phyloP scores from a whole-genome alignment of 2,888 invertebrate species.

The Molorchus minor region DNA sequence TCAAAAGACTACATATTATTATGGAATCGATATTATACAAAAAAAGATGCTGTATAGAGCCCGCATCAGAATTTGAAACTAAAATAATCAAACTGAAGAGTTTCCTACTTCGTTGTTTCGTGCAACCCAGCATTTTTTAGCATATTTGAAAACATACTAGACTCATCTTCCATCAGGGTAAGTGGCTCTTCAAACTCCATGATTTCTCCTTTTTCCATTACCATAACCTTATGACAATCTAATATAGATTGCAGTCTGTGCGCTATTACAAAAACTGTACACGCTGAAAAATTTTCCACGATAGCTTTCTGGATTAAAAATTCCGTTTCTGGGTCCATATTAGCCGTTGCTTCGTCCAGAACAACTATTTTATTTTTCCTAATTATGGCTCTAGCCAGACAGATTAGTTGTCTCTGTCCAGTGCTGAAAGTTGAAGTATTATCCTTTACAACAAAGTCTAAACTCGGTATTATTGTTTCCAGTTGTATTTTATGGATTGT shows the following conservation, averaged over 20 bases:
- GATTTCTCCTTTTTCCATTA: conserved; percentile 64
- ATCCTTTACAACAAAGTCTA: conserved; percentile 45
- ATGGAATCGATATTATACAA: no score
- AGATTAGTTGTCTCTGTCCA: conserved; percentile 67
- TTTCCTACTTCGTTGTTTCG: not conserved
- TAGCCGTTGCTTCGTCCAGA: conserved; percentile 69
- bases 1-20: no score
- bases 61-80: no score
- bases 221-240: conserved; percentile 67
- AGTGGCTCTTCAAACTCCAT: conserved; percentile 50
- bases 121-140: conserved; percentile 25
- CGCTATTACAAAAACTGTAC: conserved; percentile 66
- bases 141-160: conserved; percentile 47
- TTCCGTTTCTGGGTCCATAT: conserved; percentile 67
- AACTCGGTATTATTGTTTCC: conserved; percentile 54
- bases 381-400: conserved; percentile 67
- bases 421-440: conserved; percentile 47
- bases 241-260: conserved; percentile 65
- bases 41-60: no score
- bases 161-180: conserved; percentile 43
- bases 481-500: conserved; percentile 58
- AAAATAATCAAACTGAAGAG: no score
- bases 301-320: conserved; percentile 66
- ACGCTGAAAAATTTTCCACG: conserved; percentile 63
- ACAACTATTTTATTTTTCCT: conserved; percentile 65